A percentile compares a stretch with the other conserved stretches of the same genome.
phyloP scores from a whole-genome alignment of 2,113 vertebrate species.

The Tylochromis polylepis region DNA sequence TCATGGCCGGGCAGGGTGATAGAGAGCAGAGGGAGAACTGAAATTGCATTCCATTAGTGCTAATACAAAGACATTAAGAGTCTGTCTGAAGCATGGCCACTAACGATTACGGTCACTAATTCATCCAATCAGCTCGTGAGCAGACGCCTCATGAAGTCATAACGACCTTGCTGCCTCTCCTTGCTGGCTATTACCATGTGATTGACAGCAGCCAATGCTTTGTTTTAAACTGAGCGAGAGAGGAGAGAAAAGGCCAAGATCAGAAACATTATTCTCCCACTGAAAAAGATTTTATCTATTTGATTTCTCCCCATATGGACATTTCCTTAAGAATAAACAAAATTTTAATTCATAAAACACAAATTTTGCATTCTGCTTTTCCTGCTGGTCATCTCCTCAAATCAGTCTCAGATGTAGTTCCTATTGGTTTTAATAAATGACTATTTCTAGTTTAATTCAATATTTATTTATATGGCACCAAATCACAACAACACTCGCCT shows the following conservation, averaged over 20 bases:
- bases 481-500: neutral
- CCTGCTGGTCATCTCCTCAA: neutral
- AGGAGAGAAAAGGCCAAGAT: constrained; percentile 4
- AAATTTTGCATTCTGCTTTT: neutral
- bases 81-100: constrained; percentile 40
- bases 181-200: constrained; percentile 23
- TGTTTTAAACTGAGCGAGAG: neutral
- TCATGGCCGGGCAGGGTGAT: constrained; percentile 55
- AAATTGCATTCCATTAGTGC: constrained; percentile 79
- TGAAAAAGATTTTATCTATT: neutral
- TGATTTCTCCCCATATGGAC: neutral
- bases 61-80: constrained; percentile 78
- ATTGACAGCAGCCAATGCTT: constrained; percentile 51
- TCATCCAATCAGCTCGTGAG: constrained; percentile 68
- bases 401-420: neutral
- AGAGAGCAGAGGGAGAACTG: constrained; percentile 62
- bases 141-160: constrained; percentile 56
- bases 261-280: neutral
- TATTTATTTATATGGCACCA: neutral
- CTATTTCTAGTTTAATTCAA: neutral
- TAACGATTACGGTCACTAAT: constrained; percentile 66
- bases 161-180: constrained; percentile 17
- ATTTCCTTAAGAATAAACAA: neutral
- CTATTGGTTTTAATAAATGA: neutral
- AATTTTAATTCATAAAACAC: neutral